phyloP scores from a whole-genome alignment of 2,113 vertebrate species.

The Girardinichthys multiradiatus region DNA sequence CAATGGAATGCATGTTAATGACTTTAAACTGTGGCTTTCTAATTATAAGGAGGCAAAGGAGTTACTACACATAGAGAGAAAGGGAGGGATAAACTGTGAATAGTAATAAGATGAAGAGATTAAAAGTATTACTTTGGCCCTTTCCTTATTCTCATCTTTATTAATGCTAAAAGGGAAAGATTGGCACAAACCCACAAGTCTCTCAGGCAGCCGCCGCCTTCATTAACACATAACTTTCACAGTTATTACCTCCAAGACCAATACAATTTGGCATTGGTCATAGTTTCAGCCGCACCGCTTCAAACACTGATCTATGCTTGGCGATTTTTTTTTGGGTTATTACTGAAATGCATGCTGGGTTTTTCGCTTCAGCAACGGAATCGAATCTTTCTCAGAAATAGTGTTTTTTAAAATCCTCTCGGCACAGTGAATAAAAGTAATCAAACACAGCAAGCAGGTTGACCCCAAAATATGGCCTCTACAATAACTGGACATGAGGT shows the following conservation, averaged over 20 bases:
- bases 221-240: slow-evolving; percentile 50
- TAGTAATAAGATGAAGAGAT: slow-evolving; percentile 29
- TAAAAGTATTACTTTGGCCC: no score
- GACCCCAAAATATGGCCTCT: neutral
- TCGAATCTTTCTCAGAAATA: slow-evolving; percentile 6
- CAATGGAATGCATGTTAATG: slow-evolving; percentile 1
- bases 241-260: slow-evolving; percentile 45
- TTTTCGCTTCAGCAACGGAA: slow-evolving; percentile 24
- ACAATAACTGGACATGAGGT: neutral
- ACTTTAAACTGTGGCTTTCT: slow-evolving; percentile 15
- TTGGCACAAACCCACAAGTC: slow-evolving; percentile 19
- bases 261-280: slow-evolving; percentile 27
- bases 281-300: slow-evolving; percentile 16
- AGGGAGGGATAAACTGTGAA: slow-evolving; percentile 15
- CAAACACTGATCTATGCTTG: slow-evolving; percentile 15
- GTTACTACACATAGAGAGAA: slow-evolving; percentile 2
- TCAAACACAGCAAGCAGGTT: slow-evolving; percentile 8
- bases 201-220: slow-evolving; percentile 29
- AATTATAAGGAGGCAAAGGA: slow-evolving; percentile 19
- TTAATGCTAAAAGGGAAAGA: no score
- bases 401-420: slow-evolving; percentile 10
- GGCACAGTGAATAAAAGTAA: slow-evolving; percentile 10
- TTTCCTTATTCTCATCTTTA: no score
- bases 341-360: slow-evolving; percentile 25
- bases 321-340: slow-evolving; percentile 40